Evolutionary conservation across 2,113 vertebrate genomes (phyloP).

Genomic region (Eretmochelys imbricata): DNA sequence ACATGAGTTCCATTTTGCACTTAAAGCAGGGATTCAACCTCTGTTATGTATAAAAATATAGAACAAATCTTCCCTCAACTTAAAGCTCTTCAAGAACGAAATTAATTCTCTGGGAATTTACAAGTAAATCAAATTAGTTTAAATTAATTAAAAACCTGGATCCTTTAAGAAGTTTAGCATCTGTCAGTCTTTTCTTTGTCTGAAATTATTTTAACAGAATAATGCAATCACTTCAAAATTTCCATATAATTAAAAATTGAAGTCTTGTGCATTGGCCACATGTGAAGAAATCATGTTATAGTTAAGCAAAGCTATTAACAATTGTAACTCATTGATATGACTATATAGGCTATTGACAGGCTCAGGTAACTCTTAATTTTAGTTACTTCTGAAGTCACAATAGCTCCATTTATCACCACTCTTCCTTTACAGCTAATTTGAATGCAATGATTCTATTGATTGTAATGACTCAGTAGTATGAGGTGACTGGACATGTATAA

Average conservation of each 20-base stretch:
- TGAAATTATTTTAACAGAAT: neutral
- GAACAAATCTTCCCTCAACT: neutral
- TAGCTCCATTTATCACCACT: neutral
- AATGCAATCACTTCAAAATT: neutral
- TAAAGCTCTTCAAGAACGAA: neutral
- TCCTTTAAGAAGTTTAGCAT: neutral
- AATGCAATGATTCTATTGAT: neutral
- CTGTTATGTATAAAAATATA: neutral
- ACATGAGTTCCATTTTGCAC: neutral
- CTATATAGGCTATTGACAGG: neutral
- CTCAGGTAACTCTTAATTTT: neutral
- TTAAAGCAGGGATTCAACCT: rapidly evolving
- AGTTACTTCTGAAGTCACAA: no score
- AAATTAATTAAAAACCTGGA: neutral
- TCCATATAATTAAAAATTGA: neutral
- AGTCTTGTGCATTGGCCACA: neutral
- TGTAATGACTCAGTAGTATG: neutral
- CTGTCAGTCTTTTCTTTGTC: neutral
- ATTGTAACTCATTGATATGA: neutral
- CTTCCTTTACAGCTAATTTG: neutral
- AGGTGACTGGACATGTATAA: neutral
- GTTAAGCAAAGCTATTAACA: neutral
- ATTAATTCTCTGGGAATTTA: neutral
- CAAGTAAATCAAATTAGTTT: neutral
- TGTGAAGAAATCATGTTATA: neutral